A percentile compares a stretch with the other conserved stretches of the same genome.
phyloP scores from a whole-genome alignment of 2,888 invertebrate genomes.

The Cheilosia grossa region DNA sequence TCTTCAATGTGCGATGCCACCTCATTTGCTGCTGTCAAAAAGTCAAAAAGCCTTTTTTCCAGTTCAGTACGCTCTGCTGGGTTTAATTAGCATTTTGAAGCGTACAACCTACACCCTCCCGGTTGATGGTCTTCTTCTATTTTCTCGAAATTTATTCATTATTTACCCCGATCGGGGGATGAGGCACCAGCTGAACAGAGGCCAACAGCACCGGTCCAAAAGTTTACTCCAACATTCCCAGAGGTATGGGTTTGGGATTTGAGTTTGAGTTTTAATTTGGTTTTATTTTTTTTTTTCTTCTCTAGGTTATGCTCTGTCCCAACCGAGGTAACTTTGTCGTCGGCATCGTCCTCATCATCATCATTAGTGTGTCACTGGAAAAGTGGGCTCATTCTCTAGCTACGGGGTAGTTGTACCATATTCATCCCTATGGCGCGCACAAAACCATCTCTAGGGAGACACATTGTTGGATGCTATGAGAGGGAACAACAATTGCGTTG shows the following conservation, averaged over 20 bases:
- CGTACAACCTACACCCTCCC: conserved; percentile 49
- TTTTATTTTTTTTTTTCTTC: conserved; percentile 22
- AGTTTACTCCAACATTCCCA: conserved; percentile 57
- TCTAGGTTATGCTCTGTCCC: conserved; percentile 44
- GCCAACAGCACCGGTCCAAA: conserved; percentile 42
- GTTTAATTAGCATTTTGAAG: conserved; percentile 73
- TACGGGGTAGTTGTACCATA: conserved; percentile 12
- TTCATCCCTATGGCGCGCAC: conserved; percentile 46
- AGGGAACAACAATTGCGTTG: conserved; percentile 54
- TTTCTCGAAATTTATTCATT: conserved; percentile 66
- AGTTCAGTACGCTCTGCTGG: conserved; percentile 65
- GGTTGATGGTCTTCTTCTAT: conserved; percentile 14
- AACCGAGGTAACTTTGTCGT: conserved; percentile 55
- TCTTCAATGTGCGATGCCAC: conserved; percentile 48
- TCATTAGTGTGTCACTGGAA: conserved; percentile 71
- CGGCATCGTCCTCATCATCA: conserved; percentile 54
- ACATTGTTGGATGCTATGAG: conserved; percentile 30
- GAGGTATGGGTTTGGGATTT: conserved; percentile 40
- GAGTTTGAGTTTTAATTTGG: conserved; percentile 5
- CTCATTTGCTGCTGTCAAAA: conserved; percentile 74
- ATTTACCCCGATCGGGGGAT: conserved; percentile 58
- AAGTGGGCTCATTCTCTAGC: conserved; percentile 40
- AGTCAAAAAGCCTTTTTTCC: conserved; percentile 74
- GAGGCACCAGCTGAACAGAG: neutral
- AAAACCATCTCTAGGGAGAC: conserved; percentile 57